These are phyloP conservation scores for Zygothrica quintamaculata DNA, from an alignment of 2,888 invertebrate species.

Conservation along the genomic window DNA sequence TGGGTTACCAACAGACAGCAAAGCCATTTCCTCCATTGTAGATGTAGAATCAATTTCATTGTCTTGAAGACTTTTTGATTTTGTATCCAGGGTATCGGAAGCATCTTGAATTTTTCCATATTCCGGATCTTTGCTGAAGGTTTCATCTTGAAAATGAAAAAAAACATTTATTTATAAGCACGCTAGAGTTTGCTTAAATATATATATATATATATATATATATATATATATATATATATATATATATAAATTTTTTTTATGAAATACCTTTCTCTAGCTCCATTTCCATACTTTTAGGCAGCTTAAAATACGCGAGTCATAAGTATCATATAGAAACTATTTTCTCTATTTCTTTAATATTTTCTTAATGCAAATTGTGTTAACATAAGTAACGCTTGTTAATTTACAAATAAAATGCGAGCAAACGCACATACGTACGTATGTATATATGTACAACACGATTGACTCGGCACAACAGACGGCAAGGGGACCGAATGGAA, in stretches of 20 bases:
- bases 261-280: constrained; percentile 42
- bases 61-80: constrained; percentile 36
- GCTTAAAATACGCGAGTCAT: constrained; percentile 15
- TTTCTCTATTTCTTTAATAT: not conserved
- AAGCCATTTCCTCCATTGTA: constrained; percentile 19
- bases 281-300: constrained; percentile 31
- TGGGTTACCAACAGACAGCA: constrained; percentile 4
- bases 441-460: no score
- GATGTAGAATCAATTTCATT: constrained; percentile 52
- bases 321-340: not conserved
- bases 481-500: constrained; percentile 19
- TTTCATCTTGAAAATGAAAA: constrained; percentile 34
- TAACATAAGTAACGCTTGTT: constrained; percentile 14
- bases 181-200: constrained; percentile 19
- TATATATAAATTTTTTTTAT: no score
- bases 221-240: no score
- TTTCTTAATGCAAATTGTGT: constrained; percentile 7
- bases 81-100: not conserved
- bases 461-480: constrained; percentile 16
- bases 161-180: constrained; percentile 35
- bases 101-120: constrained; percentile 15
- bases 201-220: no score
- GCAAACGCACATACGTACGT: constrained; percentile 19
- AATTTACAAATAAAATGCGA: constrained; percentile 27
- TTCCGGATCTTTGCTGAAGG: constrained; percentile 23